Percentiles rank a stretch among this genome's conserved stretches.
phyloP scores from a whole-genome alignment of 2,797 vertebrate species.

The Bothrops alternatus region DNA sequence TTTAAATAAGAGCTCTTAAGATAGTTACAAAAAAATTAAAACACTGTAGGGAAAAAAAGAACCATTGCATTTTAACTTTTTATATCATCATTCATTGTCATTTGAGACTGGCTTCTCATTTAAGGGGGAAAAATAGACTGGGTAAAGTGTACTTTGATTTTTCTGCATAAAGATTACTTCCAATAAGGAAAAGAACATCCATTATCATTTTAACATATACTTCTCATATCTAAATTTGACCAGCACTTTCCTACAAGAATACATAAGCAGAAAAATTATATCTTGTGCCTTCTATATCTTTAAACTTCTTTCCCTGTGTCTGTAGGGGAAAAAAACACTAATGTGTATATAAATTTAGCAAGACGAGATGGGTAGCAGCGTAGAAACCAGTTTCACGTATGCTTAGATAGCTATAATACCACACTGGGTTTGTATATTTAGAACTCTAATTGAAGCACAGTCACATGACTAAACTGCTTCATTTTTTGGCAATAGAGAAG shows the following conservation, averaged over 20 bases:
- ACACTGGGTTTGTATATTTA: not conserved
- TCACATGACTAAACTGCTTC: constrained; percentile 1
- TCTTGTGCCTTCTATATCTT: not conserved
- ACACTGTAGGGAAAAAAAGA: not conserved
- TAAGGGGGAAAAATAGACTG: not conserved
- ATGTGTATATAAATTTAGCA: not conserved
- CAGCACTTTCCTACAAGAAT: not conserved
- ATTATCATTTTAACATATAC: not conserved
- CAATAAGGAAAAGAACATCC: not conserved
- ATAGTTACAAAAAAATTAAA: not conserved
- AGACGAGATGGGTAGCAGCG: not conserved
- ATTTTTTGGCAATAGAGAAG: constrained; percentile 27
- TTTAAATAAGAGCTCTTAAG: not conserved
- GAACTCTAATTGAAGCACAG: not conserved
- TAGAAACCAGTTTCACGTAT: not conserved
- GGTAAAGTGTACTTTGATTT: not conserved
- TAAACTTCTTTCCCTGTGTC: not conserved
- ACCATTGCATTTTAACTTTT: not conserved
- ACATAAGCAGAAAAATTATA: not conserved
- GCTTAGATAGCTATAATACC: not conserved
- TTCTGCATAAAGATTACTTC: not conserved
- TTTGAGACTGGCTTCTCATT: not conserved
- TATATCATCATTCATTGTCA: not conserved
- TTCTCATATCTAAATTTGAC: not conserved
- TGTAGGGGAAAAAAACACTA: not conserved